Evolutionary conservation across 2,888 invertebrate species (phyloP), one percentile per base, ranked within the genome.

Genomic region (Allophyes oxyacanthae): DNA sequence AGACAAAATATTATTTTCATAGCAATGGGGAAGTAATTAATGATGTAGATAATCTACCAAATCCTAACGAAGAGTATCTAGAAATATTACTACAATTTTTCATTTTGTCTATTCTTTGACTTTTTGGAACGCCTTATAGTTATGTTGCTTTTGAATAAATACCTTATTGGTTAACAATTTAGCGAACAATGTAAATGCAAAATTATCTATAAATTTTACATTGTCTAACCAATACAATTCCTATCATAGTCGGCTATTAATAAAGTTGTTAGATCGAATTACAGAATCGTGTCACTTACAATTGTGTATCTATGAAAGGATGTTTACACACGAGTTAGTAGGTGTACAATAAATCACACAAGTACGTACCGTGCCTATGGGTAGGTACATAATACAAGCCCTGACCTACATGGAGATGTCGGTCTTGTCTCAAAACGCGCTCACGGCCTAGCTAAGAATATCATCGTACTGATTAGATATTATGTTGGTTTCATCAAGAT

Each of bases 331-430:
- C 8, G 32, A 37, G 34, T 54, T 42, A 62, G 33, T 13, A 13
- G 10, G 20, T 61, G 13, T 49, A 49, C 10, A 62, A 62, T 62
- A 52, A 60, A 68, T 62, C 40, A 54, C 33, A 45, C 37, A 49
- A 54, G 33, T 25, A 38, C 7, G 1, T 34, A 43, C 11, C 6
- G 36, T 43, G 13, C 7, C n/a, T 67, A 30, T 55, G 46, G 14
- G 25, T 56, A 51, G 14, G 15, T 56, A 65, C 46, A 48, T 11
- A 38, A 44, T 11, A 52, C 42, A 30, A 65, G 62, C 89, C 88
- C 79, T 89, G 88, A 86, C 88, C 87, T 66, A 83, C 70, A 82
- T 87, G 57, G 36, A 64, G 63, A 45, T 45, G 48, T 32, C 44
- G 25, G 36, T 50, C 37, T 71, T 53, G 48, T 51, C 53, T 64